Conservation (phyloP, 2,888 invertebrate species). For the Andricus curvator region DNA sequence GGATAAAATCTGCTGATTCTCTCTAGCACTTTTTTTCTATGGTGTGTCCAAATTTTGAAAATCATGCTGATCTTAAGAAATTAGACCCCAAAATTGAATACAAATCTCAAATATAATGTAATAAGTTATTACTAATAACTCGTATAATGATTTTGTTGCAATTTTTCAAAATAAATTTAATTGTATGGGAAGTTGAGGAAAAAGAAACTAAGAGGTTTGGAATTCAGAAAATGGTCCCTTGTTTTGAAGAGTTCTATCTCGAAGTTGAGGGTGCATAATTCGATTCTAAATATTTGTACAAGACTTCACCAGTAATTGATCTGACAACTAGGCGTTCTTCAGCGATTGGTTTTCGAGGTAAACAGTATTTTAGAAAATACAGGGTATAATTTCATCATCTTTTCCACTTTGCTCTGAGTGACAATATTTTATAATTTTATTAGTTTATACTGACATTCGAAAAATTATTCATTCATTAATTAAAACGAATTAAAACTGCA, state of each 20-base stretch:
- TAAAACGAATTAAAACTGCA: too few relatives aligned
- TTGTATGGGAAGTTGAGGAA: background rate
- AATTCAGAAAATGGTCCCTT: background rate
- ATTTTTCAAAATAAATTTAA: background rate
- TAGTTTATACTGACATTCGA: background rate
- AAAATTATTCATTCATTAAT: too few relatives aligned
- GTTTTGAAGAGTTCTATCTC: background rate
- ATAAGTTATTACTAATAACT: too few relatives aligned
- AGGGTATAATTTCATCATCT: background rate
- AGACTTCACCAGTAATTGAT: conserved; percentile 51
- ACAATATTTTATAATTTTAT: background rate
- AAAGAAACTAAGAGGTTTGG: background rate
- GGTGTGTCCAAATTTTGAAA: background rate
- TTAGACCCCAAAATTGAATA: background rate
- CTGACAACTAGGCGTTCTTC: conserved; percentile 3
- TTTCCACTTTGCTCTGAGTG: background rate
- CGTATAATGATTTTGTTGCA: background rate
- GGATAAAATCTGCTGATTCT: background rate
- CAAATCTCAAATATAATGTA: background rate
- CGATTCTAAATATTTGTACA: conserved; percentile 57
- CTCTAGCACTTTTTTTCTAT: background rate
- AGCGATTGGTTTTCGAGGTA: conserved; percentile 32
- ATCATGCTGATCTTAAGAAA: background rate
- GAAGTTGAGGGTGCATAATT: conserved; percentile 54
- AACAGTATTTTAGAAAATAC: background rate